Evolutionary conservation across 2,888 invertebrate genomes (phyloP).

Genomic region (Entomobrya multifasciata): DNA sequence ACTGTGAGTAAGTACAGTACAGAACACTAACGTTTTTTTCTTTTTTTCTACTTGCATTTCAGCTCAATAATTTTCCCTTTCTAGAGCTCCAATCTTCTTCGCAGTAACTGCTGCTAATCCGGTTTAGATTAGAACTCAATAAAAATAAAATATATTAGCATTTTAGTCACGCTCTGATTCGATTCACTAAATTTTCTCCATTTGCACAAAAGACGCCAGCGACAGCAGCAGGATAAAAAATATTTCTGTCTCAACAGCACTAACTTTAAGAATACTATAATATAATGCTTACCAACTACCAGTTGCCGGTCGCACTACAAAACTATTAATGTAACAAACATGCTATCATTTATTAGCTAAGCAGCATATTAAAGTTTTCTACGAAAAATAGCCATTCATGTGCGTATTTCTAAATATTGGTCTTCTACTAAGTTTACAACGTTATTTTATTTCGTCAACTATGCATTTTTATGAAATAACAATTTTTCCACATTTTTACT

Average conservation of each 20-base stretch:
- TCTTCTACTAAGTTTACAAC: too few species aligned
- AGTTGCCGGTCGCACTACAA: conserved; percentile 21
- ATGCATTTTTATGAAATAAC: too few species aligned
- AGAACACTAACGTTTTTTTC: too few species aligned
- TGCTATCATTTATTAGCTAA: neutral
- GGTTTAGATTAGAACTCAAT: conserved; percentile 68
- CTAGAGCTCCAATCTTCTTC: too few species aligned
- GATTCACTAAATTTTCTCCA: conserved; percentile 38
- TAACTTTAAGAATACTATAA: too few species aligned
- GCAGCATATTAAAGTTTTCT: neutral
- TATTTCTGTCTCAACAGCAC: neutral
- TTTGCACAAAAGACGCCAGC: neutral
- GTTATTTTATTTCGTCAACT: too few species aligned
- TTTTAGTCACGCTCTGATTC: conserved; percentile 69
- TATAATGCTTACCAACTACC: neutral
- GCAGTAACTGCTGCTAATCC: conserved; percentile 58
- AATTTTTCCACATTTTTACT: too few species aligned
- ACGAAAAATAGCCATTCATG: conserved; percentile 10
- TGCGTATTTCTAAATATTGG: too few species aligned
- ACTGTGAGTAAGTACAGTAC: too few species aligned
- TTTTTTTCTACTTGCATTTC: too few species aligned
- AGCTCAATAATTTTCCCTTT: too few species aligned
- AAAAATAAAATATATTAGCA: conserved; percentile 62
- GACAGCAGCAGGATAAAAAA: neutral
- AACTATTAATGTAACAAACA: neutral